Evolutionary conservation across 2,113 vertebrate genomes (phyloP).

Genomic region (Ammospiza nelsoni): DNA sequence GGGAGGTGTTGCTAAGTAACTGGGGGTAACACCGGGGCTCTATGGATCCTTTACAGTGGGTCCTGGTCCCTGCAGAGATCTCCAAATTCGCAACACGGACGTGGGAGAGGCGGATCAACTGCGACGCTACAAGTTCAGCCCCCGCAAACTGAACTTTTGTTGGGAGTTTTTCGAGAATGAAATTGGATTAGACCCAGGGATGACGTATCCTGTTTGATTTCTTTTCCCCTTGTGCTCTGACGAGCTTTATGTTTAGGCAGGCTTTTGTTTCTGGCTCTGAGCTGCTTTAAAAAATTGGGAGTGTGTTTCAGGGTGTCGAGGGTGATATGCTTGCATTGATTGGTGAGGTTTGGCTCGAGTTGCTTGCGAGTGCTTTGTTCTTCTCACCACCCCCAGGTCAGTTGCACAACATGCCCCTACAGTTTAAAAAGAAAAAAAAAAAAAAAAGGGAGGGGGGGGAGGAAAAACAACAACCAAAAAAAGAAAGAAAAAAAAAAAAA

Average conservation of each 20-base stretch:
- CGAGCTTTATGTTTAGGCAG: constrained; percentile 53
- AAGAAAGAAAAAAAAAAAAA: background rate
- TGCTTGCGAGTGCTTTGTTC: constrained; percentile 68
- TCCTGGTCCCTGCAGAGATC: background rate
- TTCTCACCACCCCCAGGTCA: constrained; percentile 49
- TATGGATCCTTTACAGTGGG: background rate
- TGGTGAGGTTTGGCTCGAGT: constrained; percentile 43
- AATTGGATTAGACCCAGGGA: constrained; percentile 51
- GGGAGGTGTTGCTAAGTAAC: constrained; percentile 47
- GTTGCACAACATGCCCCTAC: constrained; percentile 71
- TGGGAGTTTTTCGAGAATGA: background rate
- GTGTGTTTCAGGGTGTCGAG: constrained; percentile 42
- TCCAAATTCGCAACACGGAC: background rate
- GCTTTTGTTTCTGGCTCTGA: constrained; percentile 46
- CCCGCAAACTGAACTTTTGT: background rate
- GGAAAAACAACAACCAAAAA: background rate
- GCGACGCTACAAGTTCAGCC: background rate
- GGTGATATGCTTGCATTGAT: constrained; percentile 17
- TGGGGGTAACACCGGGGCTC: background rate
- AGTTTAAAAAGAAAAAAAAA: background rate
- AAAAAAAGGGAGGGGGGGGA: background rate
- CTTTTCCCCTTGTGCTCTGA: constrained; percentile 16
- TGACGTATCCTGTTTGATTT: constrained; percentile 69
- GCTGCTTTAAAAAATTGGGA: constrained; percentile 47
- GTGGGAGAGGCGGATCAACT: background rate